Conservation (phyloP, 2,888 invertebrate species). For the Coleophora deauratella region DNA sequence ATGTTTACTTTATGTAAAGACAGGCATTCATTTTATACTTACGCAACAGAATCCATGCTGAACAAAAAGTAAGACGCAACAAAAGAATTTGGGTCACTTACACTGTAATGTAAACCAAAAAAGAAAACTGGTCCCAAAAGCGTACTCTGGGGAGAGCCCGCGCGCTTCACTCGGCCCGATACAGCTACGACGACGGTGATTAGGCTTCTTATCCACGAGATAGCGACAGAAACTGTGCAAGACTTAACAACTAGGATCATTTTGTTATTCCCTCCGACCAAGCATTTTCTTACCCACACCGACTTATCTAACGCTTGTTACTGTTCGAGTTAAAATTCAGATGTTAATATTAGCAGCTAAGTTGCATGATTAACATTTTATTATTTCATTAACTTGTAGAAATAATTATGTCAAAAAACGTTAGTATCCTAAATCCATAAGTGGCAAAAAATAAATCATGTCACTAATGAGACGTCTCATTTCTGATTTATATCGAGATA, state of each 20-base stretch:
- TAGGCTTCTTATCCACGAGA: constrained; percentile 73
- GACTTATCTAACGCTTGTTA: constrained; percentile 63
- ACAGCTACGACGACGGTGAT: constrained; percentile 73
- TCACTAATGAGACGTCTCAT: constrained; percentile 62
- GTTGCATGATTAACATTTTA: constrained; percentile 21
- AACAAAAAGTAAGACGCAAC: constrained; percentile 57
- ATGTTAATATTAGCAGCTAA: constrained; percentile 51
- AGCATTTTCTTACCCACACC: constrained; percentile 59
- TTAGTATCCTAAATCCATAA: constrained; percentile 1
- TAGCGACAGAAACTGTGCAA: constrained; percentile 73
- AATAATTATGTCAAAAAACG: too few species aligned
- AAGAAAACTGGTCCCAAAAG: constrained; percentile 72
- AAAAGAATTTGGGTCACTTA: constrained; percentile 72
- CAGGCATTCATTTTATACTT: too few species aligned
- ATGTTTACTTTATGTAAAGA: too few species aligned
- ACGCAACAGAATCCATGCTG: constrained; percentile 45
- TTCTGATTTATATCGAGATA: constrained; percentile 61
- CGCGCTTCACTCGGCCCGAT: constrained; percentile 63
- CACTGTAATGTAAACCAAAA: constrained; percentile 71
- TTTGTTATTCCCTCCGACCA: constrained; percentile 70
- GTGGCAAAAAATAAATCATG: not conserved
- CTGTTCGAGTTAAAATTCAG: constrained; percentile 59
- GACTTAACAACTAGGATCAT: constrained; percentile 74
- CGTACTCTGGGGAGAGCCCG: constrained; percentile 64
- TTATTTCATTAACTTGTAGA: too few species aligned